Base-by-base conservation (phyloP, 2,797 vertebrate species). In the Okamejei kenojei region DNA sequence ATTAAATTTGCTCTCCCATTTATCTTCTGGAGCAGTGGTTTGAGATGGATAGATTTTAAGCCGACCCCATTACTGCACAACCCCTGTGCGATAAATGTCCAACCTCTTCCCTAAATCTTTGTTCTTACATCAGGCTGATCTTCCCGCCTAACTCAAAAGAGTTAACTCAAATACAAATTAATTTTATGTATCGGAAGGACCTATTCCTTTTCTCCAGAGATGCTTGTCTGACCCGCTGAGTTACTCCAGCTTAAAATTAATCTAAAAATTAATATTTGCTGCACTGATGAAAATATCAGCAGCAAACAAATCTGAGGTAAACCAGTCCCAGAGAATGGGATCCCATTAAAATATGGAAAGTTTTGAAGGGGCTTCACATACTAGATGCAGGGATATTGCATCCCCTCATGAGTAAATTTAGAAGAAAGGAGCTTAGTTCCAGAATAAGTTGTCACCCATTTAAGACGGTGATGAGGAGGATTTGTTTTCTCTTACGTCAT, bases 61-160 rank as follows among this genome's bases (percentile, higher is more conserved):
- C 26, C 76, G 90, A 92, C 90, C 90, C 90, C 71, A 76, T 92
- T 74, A 92, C 29, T 29, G 71, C 26, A 29, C 76, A 71, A 76
- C 73, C 73, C 38, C 71, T 76, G 90, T 15, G 45, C 23, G 71
- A 92, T 26, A 92, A 92, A 74, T 11, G 1, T 11, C 38, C 23
- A 71, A 92, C 10, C 38, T 54, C 71, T 76, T 92, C 90, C 68
- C 45, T n/a, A 26, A 26, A 76, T 35, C 71, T 29, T 92, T 92
- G 63, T 68, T 76, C 68, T 54, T 26, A 26, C 23, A 54, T n/a
- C 71, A 74, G 71, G 68, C 38, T 58, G 71, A 58, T 74, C 38
- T 92, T 21, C 90, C 90, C n/a, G 90, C 26, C 38, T 92, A 10
- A 45, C 26, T 76, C 23, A 38, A 71, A 73, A 45, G 90, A 92